Evolutionary conservation across 2,113 vertebrate species (phyloP).

Genomic region (Myanophis thanlyinensis): DNA sequence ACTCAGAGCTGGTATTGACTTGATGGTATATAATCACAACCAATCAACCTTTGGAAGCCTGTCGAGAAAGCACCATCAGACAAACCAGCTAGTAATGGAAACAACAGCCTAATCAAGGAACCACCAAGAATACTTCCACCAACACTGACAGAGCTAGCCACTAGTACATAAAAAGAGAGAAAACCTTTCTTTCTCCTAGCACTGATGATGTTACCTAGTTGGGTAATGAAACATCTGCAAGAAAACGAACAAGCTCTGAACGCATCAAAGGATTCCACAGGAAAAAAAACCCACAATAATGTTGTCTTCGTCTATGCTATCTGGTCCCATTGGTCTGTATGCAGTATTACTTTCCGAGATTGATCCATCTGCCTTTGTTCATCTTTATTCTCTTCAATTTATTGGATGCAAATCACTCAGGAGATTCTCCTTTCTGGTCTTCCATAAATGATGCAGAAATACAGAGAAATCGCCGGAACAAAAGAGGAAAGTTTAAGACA

Average conservation of each 20-base stretch:
- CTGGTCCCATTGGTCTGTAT: not conserved
- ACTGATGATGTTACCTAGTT: not conserved
- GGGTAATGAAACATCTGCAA: too few relatives aligned
- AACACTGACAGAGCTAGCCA: too few relatives aligned
- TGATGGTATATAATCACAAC: not conserved
- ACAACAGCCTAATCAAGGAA: too few relatives aligned
- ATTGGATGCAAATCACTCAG: not conserved
- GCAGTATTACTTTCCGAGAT: not conserved
- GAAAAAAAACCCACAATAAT: not conserved
- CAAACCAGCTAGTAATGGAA: too few relatives aligned
- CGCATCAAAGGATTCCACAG: not conserved
- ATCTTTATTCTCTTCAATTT: not conserved
- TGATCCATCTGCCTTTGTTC: not conserved
- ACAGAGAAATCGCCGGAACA: slow-evolving; percentile 38
- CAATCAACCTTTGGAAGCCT: not conserved
- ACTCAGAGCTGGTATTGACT: not conserved
- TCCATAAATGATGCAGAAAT: not conserved
- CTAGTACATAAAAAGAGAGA: too few relatives aligned
- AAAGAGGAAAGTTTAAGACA: slow-evolving; percentile 51
- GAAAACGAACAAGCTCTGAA: not conserved
- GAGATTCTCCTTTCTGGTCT: not conserved
- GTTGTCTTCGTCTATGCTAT: not conserved
- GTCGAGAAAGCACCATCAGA: not conserved
- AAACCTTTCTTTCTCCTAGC: not conserved
- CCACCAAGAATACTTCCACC: too few relatives aligned